Conservation (phyloP, 2,888 invertebrate species). For the Xylophagus ater region DNA sequence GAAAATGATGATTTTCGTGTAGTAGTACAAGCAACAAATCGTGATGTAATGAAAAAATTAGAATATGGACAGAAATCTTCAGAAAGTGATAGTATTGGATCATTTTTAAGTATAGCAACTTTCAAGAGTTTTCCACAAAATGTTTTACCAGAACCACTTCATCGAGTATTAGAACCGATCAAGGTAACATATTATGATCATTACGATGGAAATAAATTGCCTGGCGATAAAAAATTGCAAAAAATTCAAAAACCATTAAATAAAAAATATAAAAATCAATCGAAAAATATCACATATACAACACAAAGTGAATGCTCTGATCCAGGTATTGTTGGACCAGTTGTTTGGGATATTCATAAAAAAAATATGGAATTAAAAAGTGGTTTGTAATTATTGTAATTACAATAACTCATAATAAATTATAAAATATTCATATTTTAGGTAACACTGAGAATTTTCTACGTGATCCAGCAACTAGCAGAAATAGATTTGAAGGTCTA, state of each 20-base stretch:
- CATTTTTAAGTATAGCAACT: conserved; percentile 77
- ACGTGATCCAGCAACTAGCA: conserved; percentile 34
- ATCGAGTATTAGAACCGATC: conserved; percentile 66
- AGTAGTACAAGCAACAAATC: conserved; percentile 34
- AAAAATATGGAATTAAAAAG: conserved; percentile 45
- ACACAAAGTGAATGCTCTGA: conserved; percentile 67
- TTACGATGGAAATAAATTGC: conserved; percentile 28
- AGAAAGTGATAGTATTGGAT: conserved; percentile 53
- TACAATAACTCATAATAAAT: background rate
- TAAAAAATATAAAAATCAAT: conserved; percentile 4
- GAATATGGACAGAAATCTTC: conserved; percentile 33
- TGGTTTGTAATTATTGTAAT: conserved; percentile 12
- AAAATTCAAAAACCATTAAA: conserved; percentile 15
- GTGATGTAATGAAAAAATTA: conserved; percentile 29
- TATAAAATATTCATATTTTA: conserved; percentile 13
- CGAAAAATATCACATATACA: conserved; percentile 26
- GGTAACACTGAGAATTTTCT: conserved; percentile 26
- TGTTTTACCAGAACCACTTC: conserved; percentile 64
- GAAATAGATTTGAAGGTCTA: conserved; percentile 37
- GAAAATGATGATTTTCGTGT: too few species aligned
- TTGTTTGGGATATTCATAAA: conserved; percentile 72
- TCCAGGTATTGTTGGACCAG: conserved; percentile 72
- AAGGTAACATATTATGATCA: conserved; percentile 60
- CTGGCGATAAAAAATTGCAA: conserved; percentile 25
- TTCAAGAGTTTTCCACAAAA: conserved; percentile 73